phyloP scores from a whole-genome alignment of 2,797 vertebrate genomes.

The Falco naumanni region DNA sequence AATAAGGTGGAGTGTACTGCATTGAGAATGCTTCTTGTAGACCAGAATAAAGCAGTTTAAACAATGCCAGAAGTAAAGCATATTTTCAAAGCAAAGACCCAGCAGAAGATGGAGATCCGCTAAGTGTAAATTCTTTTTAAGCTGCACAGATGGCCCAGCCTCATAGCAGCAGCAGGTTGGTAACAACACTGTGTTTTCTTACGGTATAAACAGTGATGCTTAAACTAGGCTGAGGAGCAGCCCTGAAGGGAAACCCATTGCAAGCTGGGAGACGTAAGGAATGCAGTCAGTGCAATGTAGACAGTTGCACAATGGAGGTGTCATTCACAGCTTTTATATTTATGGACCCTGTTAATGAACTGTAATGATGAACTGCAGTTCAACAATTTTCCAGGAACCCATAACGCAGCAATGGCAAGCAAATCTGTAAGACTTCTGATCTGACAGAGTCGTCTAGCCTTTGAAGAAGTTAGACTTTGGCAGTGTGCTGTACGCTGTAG shows the following conservation, averaged over 20 bases:
- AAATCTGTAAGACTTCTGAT: not conserved
- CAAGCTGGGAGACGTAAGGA: not conserved
- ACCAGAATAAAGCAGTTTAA: not conserved
- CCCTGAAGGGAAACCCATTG: not conserved
- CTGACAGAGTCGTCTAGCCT: not conserved
- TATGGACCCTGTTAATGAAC: not conserved
- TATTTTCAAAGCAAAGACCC: not conserved
- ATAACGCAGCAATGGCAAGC: not conserved
- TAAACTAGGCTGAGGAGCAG: not conserved
- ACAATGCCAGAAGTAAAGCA: not conserved
- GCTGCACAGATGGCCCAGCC: not conserved
- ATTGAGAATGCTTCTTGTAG: not conserved
- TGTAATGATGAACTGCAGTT: not conserved
- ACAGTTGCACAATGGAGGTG: not conserved
- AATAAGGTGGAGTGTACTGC: not conserved
- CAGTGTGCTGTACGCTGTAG: not conserved
- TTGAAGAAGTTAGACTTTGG: slow-evolving; percentile 3
- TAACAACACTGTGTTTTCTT: not conserved
- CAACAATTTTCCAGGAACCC: not conserved
- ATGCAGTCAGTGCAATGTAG: not conserved
- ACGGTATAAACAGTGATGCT: not conserved
- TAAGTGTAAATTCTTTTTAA: not conserved
- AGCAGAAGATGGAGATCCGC: not conserved
- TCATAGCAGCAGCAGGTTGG: not conserved
- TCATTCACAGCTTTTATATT: not conserved